phyloP scores from a whole-genome alignment of 2,888 invertebrate genomes.

The Phalera bucephala region DNA sequence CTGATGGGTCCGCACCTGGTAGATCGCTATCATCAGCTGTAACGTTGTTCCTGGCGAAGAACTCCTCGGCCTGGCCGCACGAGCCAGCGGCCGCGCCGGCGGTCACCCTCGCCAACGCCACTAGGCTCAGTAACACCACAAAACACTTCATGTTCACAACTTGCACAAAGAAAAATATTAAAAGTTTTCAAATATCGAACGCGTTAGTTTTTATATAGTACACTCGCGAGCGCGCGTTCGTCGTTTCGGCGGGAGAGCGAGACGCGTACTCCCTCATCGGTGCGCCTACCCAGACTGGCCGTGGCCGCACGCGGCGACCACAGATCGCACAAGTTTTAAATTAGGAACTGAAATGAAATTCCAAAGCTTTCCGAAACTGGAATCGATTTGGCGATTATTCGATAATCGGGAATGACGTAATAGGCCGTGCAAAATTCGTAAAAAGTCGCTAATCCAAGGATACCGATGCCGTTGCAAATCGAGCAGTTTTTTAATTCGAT shows the following conservation, averaged over 20 bases:
- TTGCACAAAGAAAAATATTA: constrained; percentile 34
- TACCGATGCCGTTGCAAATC: constrained; percentile 27
- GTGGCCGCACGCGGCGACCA: constrained; percentile 37
- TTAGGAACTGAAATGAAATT: constrained; percentile 66
- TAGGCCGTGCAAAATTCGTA: constrained; percentile 30
- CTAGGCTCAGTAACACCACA: constrained; percentile 58
- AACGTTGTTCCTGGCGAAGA: constrained; percentile 71
- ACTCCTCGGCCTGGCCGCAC: constrained; percentile 60
- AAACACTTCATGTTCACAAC: constrained; percentile 76
- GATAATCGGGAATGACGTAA: constrained; percentile 45
- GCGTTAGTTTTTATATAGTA: constrained; percentile 42
- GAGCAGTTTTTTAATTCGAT: constrained; percentile 28
- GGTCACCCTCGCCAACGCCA: constrained; percentile 48
- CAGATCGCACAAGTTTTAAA: constrained; percentile 52
- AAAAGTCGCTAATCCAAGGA: constrained; percentile 29
- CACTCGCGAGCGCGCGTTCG: constrained; percentile 69
- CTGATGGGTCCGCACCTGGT: constrained; percentile 78
- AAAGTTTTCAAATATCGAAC: constrained; percentile 48
- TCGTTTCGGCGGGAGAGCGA: constrained; percentile 44
- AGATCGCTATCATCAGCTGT: constrained; percentile 74
- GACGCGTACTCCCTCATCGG: constrained; percentile 70
- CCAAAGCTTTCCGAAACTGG: constrained; percentile 51
- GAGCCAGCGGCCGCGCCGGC: constrained; percentile 55
- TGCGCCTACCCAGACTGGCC: constrained; percentile 70
- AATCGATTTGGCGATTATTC: constrained; percentile 48